Base-by-base conservation (phyloP, 2,113 vertebrate species). In the Cygnus atratus region DNA sequence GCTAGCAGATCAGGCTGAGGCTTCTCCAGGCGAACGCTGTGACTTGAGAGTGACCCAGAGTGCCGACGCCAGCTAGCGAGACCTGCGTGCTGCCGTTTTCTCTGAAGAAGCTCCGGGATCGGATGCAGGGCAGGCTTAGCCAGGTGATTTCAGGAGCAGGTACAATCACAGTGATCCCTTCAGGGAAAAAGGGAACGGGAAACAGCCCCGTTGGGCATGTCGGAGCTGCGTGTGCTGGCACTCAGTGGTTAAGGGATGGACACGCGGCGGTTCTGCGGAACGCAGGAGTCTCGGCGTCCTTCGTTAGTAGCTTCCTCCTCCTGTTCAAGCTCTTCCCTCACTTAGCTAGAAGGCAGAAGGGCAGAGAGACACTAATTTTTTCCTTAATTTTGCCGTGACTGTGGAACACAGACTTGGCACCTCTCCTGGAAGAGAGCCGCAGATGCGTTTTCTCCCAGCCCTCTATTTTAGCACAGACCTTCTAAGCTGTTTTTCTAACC, bases 1-100 rank as follows among this genome's bases (percentile, higher is more conserved):
- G 94, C 62, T 82, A 46, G 21, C 21, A 92, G 75, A 90, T 97
- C 65, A 87, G 80, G 75, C 26, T 44, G 72, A 65, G 83, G 46
- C 4, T 65, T 73, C 61, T 70, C 35, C 46, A 24, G 61, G 44
- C 10, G 24, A 75, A 84, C 33, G 12, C 46, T 74, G 37, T 25
- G 26, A 70, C 25, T 68, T 75, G 81, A 11, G 79, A 94, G 28
- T 33, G 76, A 52, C 48, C 59, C 21, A 9, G 24, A 74, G 29
- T 41, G 35, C 55, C 75, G 39, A 46, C 21, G 55, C 26, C 43
- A 48, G 35, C 6, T 58, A 52, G 43, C 20, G 11, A 90, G 63
- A 63, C 39, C 6, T 4, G 10, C 65, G 11, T 57, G 31, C 39
- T 80, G 48, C 41, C 5, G 2, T 59, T 87, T n/a, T 66, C 29